Percentiles rank a stretch among this genome's conserved stretches.
These are phyloP conservation scores for Ciconia stormi DNA, from an alignment of 2,113 vertebrate genomes.

Conservation along the genomic window DNA sequence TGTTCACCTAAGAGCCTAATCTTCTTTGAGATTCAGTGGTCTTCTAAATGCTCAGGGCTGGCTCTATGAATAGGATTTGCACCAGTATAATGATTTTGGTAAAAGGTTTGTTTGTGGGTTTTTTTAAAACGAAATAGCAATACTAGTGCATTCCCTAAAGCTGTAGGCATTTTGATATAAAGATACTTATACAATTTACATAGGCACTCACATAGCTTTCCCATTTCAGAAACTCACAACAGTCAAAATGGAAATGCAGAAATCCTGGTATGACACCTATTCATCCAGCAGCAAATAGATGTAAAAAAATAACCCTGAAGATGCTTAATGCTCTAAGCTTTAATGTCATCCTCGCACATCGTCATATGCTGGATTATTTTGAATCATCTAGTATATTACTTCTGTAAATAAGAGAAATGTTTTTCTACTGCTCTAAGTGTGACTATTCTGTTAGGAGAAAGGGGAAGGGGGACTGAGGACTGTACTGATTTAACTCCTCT, in stretches of 20 bases:
- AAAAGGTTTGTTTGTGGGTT: not conserved
- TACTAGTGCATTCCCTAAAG: not conserved
- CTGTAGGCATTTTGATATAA: not conserved
- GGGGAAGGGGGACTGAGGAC: not conserved
- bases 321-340: not conserved
- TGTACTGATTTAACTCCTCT: not conserved
- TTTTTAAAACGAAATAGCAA: not conserved
- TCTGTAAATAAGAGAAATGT: not conserved
- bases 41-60: not conserved
- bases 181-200: not conserved
- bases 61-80: not conserved
- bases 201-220: not conserved
- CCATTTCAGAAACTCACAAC: not conserved
- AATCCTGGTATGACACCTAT: not conserved
- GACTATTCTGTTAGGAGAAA: not conserved
- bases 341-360: not conserved
- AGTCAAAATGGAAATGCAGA: slow-evolving; percentile 7
- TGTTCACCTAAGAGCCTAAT: not conserved
- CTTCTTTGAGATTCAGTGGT: not conserved
- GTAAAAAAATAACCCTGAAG: not conserved
- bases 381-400: not conserved
- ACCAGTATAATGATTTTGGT: not conserved
- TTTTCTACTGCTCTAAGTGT: not conserved
- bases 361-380: not conserved
- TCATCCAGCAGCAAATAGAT: not conserved